phyloP scores from a whole-genome alignment of 1,140 invertebrate genomes.

The Ceratosolen solmsi region DNA sequence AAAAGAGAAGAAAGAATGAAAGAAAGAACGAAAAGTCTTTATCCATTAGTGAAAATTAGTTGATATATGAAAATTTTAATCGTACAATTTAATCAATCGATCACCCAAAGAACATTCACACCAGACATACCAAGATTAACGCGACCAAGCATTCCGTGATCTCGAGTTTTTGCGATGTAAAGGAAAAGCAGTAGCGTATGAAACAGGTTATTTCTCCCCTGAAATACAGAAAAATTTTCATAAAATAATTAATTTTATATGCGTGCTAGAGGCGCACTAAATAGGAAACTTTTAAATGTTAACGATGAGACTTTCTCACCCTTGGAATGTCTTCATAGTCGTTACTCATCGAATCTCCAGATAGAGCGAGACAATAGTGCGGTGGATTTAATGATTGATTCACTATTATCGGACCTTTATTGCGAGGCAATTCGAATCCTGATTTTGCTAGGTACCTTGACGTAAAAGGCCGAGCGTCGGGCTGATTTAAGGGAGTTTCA shows the following conservation, averaged over 20 bases:
- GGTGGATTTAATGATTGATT: conserved; percentile 80
- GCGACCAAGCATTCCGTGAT: conserved; percentile 84
- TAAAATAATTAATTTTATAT: neutral
- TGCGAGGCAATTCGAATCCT: conserved; percentile 67
- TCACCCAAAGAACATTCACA: conserved; percentile 85
- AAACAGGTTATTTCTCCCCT: conserved; percentile 89
- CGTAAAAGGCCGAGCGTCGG: conserved; percentile 85
- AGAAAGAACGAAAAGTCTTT: neutral
- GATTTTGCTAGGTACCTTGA: conserved; percentile 69
- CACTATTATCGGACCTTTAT: conserved; percentile 73
- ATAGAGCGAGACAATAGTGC: conserved; percentile 81
- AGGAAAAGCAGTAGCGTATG: conserved; percentile 86
- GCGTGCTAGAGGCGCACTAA: neutral
- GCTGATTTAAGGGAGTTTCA: conserved; percentile 82
- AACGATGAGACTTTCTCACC: conserved; percentile 72
- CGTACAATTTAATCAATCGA: conserved; percentile 67
- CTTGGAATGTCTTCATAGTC: conserved; percentile 77
- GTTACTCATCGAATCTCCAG: conserved; percentile 73
- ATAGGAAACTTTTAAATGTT: neutral
- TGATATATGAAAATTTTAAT: neutral
- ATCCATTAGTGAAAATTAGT: conserved; percentile 14
- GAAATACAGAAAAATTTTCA: conserved; percentile 62
- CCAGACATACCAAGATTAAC: conserved; percentile 86
- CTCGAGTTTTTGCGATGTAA: conserved; percentile 82
- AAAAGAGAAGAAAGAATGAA: too few relatives aligned